phyloP scores from a whole-genome alignment of 2,888 invertebrate species.

The Volucella zonaria region DNA sequence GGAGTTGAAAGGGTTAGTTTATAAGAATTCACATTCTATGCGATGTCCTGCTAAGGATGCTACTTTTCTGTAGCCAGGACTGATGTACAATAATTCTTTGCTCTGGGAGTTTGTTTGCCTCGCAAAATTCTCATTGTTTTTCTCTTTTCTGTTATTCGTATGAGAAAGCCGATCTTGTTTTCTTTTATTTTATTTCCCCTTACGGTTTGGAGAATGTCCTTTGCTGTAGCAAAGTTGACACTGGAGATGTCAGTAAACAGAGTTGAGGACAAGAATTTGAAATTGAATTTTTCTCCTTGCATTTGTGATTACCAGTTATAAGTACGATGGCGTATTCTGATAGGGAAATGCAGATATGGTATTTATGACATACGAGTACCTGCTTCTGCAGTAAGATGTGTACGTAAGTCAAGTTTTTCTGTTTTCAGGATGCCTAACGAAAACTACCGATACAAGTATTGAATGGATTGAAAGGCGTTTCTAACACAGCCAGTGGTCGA shows the following conservation, averaged over 20 bases:
- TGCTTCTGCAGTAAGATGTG: no score
- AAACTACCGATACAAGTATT: no score
- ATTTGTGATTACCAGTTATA: neutral
- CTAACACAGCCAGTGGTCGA: no score
- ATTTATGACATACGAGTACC: no score
- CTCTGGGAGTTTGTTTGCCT: neutral
- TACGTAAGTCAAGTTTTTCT: no score
- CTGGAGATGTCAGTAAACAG: neutral
- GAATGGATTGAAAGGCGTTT: no score
- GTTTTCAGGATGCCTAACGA: no score
- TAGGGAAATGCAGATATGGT: no score
- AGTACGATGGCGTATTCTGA: no score
- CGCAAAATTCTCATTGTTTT: neutral
- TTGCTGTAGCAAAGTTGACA: neutral
- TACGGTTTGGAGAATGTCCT: neutral
- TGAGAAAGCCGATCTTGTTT: neutral
- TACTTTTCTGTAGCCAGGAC: neutral
- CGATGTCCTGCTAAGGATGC: constrained; percentile 23
- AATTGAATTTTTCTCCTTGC: neutral
- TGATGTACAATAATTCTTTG: constrained; percentile 15
- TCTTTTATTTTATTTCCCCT: neutral
- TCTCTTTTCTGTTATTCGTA: neutral
- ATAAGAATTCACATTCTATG: neutral
- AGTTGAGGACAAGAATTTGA: no score
- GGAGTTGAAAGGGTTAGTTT: no score